These are phyloP conservation scores for Rhamphomyia laevipes DNA, from an alignment of 2,888 invertebrate species.

Conservation along the genomic window DNA sequence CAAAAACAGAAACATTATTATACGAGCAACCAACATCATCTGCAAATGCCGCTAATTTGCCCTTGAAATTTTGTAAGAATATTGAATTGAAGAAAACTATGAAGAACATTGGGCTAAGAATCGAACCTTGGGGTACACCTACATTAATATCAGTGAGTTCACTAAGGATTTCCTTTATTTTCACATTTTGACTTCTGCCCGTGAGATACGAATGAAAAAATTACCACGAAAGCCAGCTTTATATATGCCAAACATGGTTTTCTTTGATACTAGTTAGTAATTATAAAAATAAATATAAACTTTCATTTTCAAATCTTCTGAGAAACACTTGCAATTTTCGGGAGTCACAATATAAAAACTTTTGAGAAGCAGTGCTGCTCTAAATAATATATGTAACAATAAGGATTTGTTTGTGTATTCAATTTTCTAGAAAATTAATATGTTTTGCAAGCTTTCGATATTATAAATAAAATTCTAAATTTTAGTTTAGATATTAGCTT, in stretches of 20 bases:
- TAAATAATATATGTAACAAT: no score
- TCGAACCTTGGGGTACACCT: background rate
- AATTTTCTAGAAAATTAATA: no score
- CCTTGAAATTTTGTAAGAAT: background rate
- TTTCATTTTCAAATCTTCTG: no score
- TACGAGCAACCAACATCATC: constrained; percentile 1
- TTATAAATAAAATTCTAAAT: no score
- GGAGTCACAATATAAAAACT: no score
- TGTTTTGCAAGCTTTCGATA: no score
- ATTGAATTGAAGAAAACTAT: background rate
- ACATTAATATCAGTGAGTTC: background rate
- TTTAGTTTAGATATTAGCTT: no score
- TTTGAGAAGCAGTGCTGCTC: no score
- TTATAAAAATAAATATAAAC: no score
- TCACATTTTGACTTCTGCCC: background rate
- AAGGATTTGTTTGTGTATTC: no score
- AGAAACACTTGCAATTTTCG: no score
- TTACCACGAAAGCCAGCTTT: constrained; percentile 1
- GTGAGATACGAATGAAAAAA: background rate
- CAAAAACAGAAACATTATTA: background rate
- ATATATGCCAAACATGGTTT: background rate
- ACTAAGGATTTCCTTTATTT: background rate
- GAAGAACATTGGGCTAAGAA: background rate
- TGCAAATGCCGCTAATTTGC: background rate
- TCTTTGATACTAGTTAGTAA: no score